Percentiles rank a stretch among this genome's conserved stretches.
Conservation (phyloP, 2,888 invertebrate species). For the Lasioglossum marginatum region DNA sequence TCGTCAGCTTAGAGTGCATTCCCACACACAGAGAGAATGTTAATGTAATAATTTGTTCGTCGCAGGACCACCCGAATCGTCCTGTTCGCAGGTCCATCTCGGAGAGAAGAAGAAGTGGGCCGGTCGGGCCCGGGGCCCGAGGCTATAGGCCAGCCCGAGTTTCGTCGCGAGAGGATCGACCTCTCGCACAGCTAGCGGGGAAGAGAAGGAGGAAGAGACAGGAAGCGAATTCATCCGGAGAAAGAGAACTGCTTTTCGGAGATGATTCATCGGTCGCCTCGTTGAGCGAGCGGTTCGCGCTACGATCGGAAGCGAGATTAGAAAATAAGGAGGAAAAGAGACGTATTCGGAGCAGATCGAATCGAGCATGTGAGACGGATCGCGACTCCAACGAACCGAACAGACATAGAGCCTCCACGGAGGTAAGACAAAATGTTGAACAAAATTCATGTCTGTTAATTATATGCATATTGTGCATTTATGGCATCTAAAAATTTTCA, state of each 20-base stretch:
- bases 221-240: constrained; percentile 1
- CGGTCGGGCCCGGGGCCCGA: constrained; percentile 59
- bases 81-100: constrained; percentile 46
- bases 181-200: not conserved
- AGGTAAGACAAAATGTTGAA: not conserved
- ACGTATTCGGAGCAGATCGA: not conserved
- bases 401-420: not conserved
- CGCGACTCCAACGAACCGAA: not conserved
- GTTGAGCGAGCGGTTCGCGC: constrained; percentile 17
- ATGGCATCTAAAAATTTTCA: too few relatives aligned
- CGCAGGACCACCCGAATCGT: constrained; percentile 43
- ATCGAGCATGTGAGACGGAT: constrained; percentile 25
- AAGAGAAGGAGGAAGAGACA: constrained; percentile 28
- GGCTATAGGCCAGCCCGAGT: constrained; percentile 70
- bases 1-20: too few relatives aligned
- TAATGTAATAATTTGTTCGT: not conserved
- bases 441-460: too few relatives aligned
- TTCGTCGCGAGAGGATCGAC: constrained; percentile 32
- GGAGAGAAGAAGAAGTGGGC: constrained; percentile 60
- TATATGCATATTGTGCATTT: too few relatives aligned
- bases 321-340: not conserved
- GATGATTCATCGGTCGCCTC: constrained; percentile 29
- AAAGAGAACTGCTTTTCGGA: not conserved
- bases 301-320: not conserved
- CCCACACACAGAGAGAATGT: too few relatives aligned